A percentile compares a stretch with the other conserved stretches of the same genome.
Conservation (phyloP, 2,797 vertebrate genomes). For the Ispidina lecontei region DNA sequence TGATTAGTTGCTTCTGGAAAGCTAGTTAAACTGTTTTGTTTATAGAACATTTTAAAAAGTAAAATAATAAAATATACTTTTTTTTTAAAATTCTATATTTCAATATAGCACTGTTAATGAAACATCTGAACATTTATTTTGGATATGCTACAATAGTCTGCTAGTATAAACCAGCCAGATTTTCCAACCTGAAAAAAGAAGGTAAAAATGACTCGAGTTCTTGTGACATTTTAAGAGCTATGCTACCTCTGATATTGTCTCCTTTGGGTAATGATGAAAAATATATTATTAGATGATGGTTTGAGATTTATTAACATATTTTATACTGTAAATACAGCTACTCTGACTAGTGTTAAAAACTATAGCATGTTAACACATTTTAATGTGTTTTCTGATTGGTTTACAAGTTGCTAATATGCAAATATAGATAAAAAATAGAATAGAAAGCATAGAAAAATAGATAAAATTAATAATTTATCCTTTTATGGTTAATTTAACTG, state of each 20-base stretch:
- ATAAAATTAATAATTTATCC: background rate
- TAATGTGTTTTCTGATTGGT: background rate
- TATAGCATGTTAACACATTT: background rate
- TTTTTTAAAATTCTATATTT: background rate
- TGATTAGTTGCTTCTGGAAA: constrained; percentile 26
- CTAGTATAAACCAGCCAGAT: background rate
- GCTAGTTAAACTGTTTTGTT: background rate
- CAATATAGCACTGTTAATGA: background rate
- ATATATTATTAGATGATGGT: constrained; percentile 56
- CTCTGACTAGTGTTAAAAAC: constrained; percentile 1
- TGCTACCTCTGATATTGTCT: constrained; percentile 80
- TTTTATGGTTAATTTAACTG: background rate
- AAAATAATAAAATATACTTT: background rate
- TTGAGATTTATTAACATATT: constrained; percentile 79
- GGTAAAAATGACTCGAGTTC: constrained; percentile 38
- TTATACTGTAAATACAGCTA: background rate
- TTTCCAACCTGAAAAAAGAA: constrained; percentile 25
- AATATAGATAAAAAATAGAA: background rate
- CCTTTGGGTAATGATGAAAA: constrained; percentile 76
- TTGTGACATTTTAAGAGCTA: constrained; percentile 76
- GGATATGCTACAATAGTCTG: background rate
- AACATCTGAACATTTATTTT: background rate
- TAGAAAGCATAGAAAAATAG: background rate
- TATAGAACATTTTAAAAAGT: background rate
- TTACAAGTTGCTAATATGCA: background rate